A percentile compares a stretch with the other conserved stretches of the same genome.
Conservation (phyloP, 1,140 invertebrate species). For the honey bee (Apis mellifera) region Amel_HAv3.1 CM009934.2:6541001-6541500, state of each 20-base stretch:
- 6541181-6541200: background rate
- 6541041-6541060: background rate
- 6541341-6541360: conserved; percentile 36
- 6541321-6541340: conserved; percentile 32
- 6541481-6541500: background rate
- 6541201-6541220: conserved; percentile 1
- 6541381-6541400: conserved; percentile 38
- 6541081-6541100: too few relatives aligned
- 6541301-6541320: conserved; percentile 37
- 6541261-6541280: conserved; percentile 46
- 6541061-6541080: background rate
- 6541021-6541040: background rate
- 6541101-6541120: background rate
- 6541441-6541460: conserved; percentile 19
- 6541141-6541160: too few relatives aligned
- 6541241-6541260: conserved; percentile 1
- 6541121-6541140: background rate
- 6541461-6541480: background rate
- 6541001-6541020: background rate
- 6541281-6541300: conserved; percentile 36
- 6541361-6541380: conserved; percentile 22
- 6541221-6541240: conserved; percentile 26
- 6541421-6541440: conserved; percentile 9
- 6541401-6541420: conserved; percentile 12
- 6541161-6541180: background rate